Evolutionary conservation across 2,797 vertebrate genomes (phyloP).

Genomic region (Ispidina picta): DNA sequence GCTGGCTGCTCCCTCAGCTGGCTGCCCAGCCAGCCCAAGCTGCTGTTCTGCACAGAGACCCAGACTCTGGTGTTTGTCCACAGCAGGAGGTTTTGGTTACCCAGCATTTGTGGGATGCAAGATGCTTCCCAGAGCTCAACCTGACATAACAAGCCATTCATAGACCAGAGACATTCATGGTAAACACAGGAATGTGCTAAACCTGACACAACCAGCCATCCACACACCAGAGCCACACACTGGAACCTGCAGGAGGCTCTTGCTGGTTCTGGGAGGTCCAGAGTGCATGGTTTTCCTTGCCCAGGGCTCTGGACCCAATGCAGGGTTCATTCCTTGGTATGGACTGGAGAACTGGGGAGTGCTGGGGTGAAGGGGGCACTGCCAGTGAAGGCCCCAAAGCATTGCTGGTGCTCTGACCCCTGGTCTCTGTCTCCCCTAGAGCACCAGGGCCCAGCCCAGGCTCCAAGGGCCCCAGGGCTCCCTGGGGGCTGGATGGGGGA

Average conservation of each 20-base stretch:
- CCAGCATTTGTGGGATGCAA: background rate
- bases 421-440: background rate
- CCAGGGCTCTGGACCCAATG: background rate
- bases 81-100: background rate
- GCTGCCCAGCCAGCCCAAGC: background rate
- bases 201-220: too few species aligned
- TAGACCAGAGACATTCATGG: background rate
- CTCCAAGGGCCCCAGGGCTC: conserved; percentile 64
- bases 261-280: too few species aligned
- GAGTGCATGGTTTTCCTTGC: too few species aligned
- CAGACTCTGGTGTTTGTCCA: conserved; percentile 22
- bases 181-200: background rate
- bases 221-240: too few species aligned
- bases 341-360: background rate
- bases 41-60: background rate
- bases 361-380: background rate
- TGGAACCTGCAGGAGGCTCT: too few species aligned
- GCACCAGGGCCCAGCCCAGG: conserved; percentile 43
- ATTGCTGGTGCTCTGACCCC: background rate
- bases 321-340: background rate
- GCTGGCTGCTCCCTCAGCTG: background rate
- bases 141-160: background rate
- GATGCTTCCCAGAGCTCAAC: background rate
- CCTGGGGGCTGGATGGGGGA: conserved; percentile 54
- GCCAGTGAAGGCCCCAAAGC: background rate